phyloP scores from a whole-genome alignment of 1,140 invertebrate species.

The Hermatobates lingyangjiaoensis region DNA sequence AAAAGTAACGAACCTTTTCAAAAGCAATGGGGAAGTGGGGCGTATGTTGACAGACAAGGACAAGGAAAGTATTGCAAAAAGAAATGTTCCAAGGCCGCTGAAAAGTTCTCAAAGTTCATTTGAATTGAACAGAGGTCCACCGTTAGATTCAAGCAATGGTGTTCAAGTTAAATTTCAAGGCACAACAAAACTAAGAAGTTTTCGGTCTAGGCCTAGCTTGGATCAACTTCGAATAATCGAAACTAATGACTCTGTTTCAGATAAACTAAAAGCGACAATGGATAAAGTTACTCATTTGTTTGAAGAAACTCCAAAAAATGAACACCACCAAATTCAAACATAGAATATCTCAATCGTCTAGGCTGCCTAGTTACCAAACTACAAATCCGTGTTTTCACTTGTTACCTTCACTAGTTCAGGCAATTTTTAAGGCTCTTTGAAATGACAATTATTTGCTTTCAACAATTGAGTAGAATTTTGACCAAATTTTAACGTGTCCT shows the following conservation, averaged over 20 bases:
- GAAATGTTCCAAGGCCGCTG: slow-evolving; percentile 15
- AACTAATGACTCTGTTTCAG: neutral
- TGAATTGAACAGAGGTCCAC: slow-evolving; percentile 28
- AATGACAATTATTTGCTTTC: too few species aligned
- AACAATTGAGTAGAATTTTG: too few species aligned
- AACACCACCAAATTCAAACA: too few species aligned
- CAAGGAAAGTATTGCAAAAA: slow-evolving; percentile 1
- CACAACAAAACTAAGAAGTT: slow-evolving; percentile 34
- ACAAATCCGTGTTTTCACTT: too few species aligned
- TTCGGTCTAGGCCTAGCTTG: neutral
- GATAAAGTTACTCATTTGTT: slow-evolving; percentile 7
- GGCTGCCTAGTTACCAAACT: too few species aligned
- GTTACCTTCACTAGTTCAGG: too few species aligned
- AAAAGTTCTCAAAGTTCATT: slow-evolving; percentile 28
- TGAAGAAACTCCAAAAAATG: too few species aligned
- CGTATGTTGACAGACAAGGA: neutral
- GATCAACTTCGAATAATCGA: slow-evolving; percentile 2
- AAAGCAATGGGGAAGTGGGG: neutral
- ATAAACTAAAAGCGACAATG: slow-evolving; percentile 10
- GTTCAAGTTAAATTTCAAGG: slow-evolving; percentile 43
- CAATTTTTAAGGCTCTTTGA: too few species aligned
- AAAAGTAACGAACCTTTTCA: neutral
- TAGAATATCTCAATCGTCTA: too few species aligned
- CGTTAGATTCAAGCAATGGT: slow-evolving; percentile 35
- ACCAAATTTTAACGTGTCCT: too few species aligned